A percentile compares a stretch with the other conserved stretches of the same genome.
Evolutionary conservation across 2,113 vertebrate species (phyloP).

Genomic region (Seriola rivoliana): DNA sequence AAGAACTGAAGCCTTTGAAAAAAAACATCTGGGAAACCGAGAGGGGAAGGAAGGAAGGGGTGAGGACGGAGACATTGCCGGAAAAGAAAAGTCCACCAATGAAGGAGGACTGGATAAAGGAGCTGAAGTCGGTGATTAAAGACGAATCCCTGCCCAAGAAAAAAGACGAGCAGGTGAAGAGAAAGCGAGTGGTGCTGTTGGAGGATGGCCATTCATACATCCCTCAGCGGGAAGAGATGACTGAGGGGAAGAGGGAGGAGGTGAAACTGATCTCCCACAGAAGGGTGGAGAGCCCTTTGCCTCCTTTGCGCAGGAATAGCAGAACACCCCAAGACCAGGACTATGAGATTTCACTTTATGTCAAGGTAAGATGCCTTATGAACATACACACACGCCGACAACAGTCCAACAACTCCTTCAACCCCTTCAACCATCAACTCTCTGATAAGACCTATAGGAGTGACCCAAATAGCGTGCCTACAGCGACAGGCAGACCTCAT

Average conservation of each 20-base stretch:
- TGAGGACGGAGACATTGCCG: not conserved
- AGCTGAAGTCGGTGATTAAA: constrained; percentile 76
- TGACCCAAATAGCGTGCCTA: no score
- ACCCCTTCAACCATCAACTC: no score
- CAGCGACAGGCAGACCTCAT: no score
- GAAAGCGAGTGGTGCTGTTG: constrained; percentile 75
- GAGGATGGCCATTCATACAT: constrained; percentile 63
- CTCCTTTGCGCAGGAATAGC: constrained; percentile 14
- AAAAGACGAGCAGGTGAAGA: constrained; percentile 69
- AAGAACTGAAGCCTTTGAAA: constrained; percentile 56
- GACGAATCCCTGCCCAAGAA: constrained; percentile 36
- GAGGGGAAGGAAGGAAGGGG: constrained; percentile 26
- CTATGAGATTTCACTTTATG: constrained; percentile 91
- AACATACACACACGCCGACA: no score
- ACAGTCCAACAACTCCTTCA: no score
- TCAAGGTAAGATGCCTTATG: constrained; percentile 81
- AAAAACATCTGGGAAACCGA: constrained; percentile 44
- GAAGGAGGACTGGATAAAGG: constrained; percentile 71
- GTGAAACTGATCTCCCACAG: constrained; percentile 47
- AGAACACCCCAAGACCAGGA: constrained; percentile 68
- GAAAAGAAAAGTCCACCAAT: not conserved
- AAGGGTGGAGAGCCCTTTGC: constrained; percentile 51
- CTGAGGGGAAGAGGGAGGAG: constrained; percentile 39
- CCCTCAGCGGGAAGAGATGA: constrained; percentile 59
- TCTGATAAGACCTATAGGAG: no score